Evolutionary conservation across 2,888 invertebrate genomes (phyloP), one percentile per base, ranked within the genome.

Genomic region (Callosobruchus maculatus): DNA sequence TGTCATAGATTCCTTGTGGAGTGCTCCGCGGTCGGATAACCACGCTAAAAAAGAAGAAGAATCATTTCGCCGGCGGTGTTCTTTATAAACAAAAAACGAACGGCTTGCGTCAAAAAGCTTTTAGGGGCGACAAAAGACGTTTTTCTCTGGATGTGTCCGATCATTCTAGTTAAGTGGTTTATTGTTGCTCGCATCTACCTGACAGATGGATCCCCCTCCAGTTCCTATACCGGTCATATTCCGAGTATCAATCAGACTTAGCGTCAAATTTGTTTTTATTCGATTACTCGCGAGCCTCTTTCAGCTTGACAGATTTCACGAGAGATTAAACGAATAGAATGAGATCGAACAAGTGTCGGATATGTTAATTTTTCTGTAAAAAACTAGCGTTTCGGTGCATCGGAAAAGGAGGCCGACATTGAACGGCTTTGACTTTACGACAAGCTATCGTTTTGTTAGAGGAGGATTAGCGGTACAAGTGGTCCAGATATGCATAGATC

Each of bases 41-140:
- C 78, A 76, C 80, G 77, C 75, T 77, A 79, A 78, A 76, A 76
- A 76, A 75, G 77, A 70, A 77, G 78, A 80, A 78, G 77, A 77
- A 78, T 75, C 76, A 80, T 83, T 77, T 81, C 79, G 80, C 82
- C 83, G 82, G 80, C 83, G 82, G 80, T 79, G 78, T 81, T 49
- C 49, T 76, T 78, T 79, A 70, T 82, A 82, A 82, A 83, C 82
- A 82, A 82, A 78, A 81, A 81, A 80, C 83, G 83, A 83, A 81
- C 83, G 81, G 83, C 83, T 85, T 85, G 86, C 86, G 87, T 87
- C 87, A 87, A 87, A 87, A 87, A 87, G 87, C 87, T 87, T 87
- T 87, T 87, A 87, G 85, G 80, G 49, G 85, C 86, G 86, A 86
- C 86, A 87, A 87, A 85, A 84, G 86, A 83, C 74, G 73, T 86